phyloP scores from a whole-genome alignment of 2,888 invertebrate species.

The Eueremaeus valkanovi region DNA sequence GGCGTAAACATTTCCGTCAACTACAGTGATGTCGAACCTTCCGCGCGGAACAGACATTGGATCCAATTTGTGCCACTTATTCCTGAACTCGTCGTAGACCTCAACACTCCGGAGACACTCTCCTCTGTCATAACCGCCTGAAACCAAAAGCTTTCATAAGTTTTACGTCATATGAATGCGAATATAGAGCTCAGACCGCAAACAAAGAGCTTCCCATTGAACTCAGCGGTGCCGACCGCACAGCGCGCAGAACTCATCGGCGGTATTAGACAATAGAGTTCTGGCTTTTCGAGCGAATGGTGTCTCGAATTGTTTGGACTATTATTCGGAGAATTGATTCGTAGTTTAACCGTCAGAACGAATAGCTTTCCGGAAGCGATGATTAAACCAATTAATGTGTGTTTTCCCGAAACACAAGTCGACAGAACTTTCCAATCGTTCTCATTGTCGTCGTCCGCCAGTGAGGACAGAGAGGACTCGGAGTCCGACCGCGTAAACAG shows the following conservation, averaged over 20 bases:
- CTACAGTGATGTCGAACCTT: conserved; percentile 69
- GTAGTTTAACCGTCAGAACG: conserved; percentile 61
- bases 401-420: conserved; percentile 52
- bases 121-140: conserved; percentile 75
- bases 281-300: conserved; percentile 55
- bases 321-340: conserved; percentile 53
- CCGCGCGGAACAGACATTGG: conserved; percentile 72
- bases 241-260: conserved; percentile 67
- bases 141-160: conserved; percentile 42
- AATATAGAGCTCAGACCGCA: conserved; percentile 61
- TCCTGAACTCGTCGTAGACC: conserved; percentile 65
- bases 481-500: conserved; percentile 57
- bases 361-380: conserved; percentile 60
- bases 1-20: conserved; percentile 67
- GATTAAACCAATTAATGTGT: conserved; percentile 63
- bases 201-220: conserved; percentile 67
- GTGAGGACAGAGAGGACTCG: conserved; percentile 47
- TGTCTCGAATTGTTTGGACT: conserved; percentile 43
- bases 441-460: conserved; percentile 51
- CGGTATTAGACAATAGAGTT: conserved; percentile 60
- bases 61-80: conserved; percentile 66
- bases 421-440: conserved; percentile 64
- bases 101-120: conserved; percentile 73
- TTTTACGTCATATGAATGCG: neutral
- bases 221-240: conserved; percentile 69